Base-by-base conservation (phyloP, 2,888 invertebrate genomes). In the Eristalis pertinax region DNA sequence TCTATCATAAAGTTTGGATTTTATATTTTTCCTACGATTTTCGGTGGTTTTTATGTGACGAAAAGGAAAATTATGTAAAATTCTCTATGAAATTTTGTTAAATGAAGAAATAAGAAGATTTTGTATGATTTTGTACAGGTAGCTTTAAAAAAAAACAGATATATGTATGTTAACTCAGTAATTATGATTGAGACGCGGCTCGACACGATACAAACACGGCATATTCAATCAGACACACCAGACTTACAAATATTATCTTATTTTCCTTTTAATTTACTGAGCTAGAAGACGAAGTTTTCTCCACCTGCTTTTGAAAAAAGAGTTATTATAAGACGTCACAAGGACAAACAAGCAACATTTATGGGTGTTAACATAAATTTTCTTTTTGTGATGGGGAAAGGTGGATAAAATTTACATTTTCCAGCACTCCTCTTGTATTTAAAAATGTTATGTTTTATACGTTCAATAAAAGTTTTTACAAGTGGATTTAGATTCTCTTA, bases 401-500 rank as follows among this genome's bases (percentile, higher is more conserved):
- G 22, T 11, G 56, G 60, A 24, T 60, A 22, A 29, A 74, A 64
- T 69, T 65, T 79, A 73, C 63, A 62, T 64, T 22, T 78, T 79
- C 41, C 26, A 60, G 64, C 69, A 70, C 70, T 65, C 43, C 35
- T 67, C 8, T 43, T 60, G 15, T 29, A 72, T 82, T 82, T 67
- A 19, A 22, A 41, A 62, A 19, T 43, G 26, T 69, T 65, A 70
- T 84, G 79, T 75, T 84, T 84, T 79, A 79, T 84, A 75, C 74
- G 79, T 84, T 84, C 84, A 84, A 84, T 84, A 79, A 84, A 79
- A 79, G 79, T 84, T 83, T 83, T 67, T 67, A 24, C 72, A 67
- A 77, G 76, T 77, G 62, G 72, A 82, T 77, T 83, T 68, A 78
- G 77, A 70, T 69, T 65, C 74, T 62, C 63, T 32, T 63, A 63